phyloP scores from a whole-genome alignment of 2,113 vertebrate species.

The Bungarus multicinctus region DNA sequence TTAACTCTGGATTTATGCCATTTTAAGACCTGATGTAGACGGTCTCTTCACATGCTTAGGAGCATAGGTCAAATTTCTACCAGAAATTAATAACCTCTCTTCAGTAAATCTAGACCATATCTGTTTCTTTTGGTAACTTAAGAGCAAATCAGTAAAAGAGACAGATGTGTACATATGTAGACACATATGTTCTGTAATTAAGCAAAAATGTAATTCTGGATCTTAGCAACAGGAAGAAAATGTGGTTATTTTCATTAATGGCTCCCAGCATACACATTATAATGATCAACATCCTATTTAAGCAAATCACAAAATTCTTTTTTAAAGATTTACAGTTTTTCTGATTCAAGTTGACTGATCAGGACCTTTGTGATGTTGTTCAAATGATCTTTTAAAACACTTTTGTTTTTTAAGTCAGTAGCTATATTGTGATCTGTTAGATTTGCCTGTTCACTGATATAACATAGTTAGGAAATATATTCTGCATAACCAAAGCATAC shows the following conservation, averaged over 20 bases:
- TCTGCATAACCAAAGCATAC: not conserved
- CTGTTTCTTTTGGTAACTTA: conserved; percentile 67
- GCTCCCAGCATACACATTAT: conserved; percentile 34
- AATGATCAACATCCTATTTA: conserved; percentile 1
- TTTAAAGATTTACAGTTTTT: not conserved
- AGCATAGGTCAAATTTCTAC: conserved; percentile 27
- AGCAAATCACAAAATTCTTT: not conserved
- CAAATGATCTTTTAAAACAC: not conserved
- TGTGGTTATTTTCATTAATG: conserved; percentile 52
- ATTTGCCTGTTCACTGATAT: not conserved
- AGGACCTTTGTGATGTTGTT: not conserved
- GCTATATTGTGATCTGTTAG: not conserved
- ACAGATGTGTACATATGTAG: conserved; percentile 59
- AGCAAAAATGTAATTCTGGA: conserved; percentile 61
- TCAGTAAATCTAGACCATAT: conserved; percentile 46
- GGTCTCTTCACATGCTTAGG: not conserved
- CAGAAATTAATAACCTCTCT: conserved; percentile 54
- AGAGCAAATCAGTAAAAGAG: conserved; percentile 53
- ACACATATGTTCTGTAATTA: conserved; percentile 62
- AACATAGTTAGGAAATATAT: not conserved
- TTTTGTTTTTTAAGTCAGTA: not conserved
- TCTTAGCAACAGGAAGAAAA: conserved; percentile 62
- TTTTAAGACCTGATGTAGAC: not conserved
- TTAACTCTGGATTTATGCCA: not conserved
- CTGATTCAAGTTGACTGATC: not conserved